These are phyloP conservation scores for Brachionichthys hirsutus DNA, from an alignment of 2,113 vertebrate species.

Conservation along the genomic window DNA sequence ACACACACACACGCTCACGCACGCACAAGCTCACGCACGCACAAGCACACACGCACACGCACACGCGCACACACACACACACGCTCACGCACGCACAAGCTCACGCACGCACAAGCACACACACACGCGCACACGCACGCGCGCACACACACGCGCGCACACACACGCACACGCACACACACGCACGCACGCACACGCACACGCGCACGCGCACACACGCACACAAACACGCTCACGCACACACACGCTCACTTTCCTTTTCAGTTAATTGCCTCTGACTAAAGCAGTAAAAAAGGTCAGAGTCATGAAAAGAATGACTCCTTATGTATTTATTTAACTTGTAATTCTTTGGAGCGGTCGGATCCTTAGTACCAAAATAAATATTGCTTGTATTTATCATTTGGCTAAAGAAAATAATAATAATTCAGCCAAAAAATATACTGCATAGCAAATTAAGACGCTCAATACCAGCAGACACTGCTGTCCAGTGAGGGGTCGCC, in stretches of 20 bases:
- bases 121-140: neutral
- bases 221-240: slow-evolving; percentile 14
- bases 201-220: neutral
- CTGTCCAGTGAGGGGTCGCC: no score
- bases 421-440: neutral
- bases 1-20: slow-evolving; percentile 32
- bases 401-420: neutral
- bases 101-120: slow-evolving; percentile 9
- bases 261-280: slow-evolving; percentile 45
- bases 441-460: neutral
- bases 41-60: slow-evolving; percentile 3
- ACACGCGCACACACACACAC: slow-evolving; percentile 52
- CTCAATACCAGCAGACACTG: neutral
- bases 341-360: no score
- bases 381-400: neutral
- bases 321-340: neutral
- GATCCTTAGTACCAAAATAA: no score
- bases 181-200: slow-evolving; percentile 1
- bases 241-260: slow-evolving; percentile 15
- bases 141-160: slow-evolving; percentile 14
- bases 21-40: slow-evolving; percentile 52
- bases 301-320: slow-evolving; percentile 31
- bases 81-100: slow-evolving; percentile 38
- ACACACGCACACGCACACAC: slow-evolving; percentile 3
- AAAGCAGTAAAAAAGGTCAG: slow-evolving; percentile 62